phyloP scores from a whole-genome alignment of 2,888 invertebrate species.

The Limnephilus lunatus region DNA sequence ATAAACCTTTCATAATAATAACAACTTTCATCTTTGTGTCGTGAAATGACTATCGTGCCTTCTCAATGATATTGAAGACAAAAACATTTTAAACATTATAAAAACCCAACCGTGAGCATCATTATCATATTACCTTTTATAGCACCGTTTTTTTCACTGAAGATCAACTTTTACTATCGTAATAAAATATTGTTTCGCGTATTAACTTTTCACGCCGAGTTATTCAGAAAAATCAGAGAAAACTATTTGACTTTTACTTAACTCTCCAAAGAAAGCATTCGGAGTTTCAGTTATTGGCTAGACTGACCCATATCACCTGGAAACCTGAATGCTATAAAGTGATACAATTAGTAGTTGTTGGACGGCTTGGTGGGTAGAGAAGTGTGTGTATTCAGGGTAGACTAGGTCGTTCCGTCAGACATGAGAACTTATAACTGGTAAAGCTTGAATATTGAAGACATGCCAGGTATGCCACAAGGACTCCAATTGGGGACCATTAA shows the following conservation, averaged over 20 bases:
- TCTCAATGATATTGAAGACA: not conserved
- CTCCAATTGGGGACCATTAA: not conserved
- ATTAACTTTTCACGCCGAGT: not conserved
- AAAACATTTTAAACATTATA: not conserved
- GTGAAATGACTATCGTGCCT: not conserved
- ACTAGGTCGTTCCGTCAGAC: not conserved
- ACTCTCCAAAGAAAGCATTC: conserved; percentile 15
- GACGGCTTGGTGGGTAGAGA: not conserved
- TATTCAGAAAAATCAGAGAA: not conserved
- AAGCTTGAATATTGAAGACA: not conserved
- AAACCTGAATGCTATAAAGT: not conserved
- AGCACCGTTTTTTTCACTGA: not conserved
- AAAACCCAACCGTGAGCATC: not conserved
- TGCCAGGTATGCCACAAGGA: not conserved
- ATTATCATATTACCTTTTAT: not conserved
- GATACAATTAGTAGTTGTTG: not conserved
- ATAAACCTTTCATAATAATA: not conserved
- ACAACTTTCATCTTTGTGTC: not conserved
- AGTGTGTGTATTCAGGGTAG: not conserved
- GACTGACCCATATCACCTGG: not conserved
- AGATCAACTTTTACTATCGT: not conserved
- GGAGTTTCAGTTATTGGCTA: not conserved
- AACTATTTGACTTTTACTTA: not conserved
- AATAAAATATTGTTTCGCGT: not conserved
- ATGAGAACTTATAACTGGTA: not conserved